Evolutionary conservation across 2,888 invertebrate species (phyloP).

Genomic region (Bombyx huttoni): DNA sequence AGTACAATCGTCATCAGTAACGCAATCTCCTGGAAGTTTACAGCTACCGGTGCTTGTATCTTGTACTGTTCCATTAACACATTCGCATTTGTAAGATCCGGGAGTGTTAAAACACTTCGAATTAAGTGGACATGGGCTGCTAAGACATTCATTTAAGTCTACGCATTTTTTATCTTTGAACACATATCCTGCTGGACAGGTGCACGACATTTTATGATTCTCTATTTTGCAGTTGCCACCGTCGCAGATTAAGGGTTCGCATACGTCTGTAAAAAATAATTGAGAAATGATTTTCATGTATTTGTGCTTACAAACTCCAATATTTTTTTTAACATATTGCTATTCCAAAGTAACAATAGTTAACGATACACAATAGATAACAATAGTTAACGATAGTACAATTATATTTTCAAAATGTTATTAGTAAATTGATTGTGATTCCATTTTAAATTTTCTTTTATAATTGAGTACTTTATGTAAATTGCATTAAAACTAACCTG

Average conservation of each 20-base stretch:
- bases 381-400: too few relatives aligned
- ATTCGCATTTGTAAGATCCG: constrained; percentile 84
- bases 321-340: too few relatives aligned
- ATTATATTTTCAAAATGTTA: too few relatives aligned
- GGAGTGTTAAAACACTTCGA: constrained; percentile 84
- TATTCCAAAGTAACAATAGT: too few relatives aligned
- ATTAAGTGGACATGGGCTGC: constrained; percentile 83
- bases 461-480: neutral
- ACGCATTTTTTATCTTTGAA: constrained; percentile 77
- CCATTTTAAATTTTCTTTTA: neutral
- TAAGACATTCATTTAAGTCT: constrained; percentile 85
- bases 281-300: neutral
- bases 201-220: constrained; percentile 80
- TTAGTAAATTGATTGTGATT: too few relatives aligned
- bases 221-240: constrained; percentile 83
- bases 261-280: constrained; percentile 76
- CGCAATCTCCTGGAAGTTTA: constrained; percentile 86
- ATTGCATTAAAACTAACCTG: constrained; percentile 67
- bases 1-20: constrained; percentile 85
- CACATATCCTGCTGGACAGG: constrained; percentile 82
- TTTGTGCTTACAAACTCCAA: neutral
- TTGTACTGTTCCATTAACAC: constrained; percentile 84
- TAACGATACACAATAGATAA: too few relatives aligned
- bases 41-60: constrained; percentile 82
- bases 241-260: constrained; percentile 83